phyloP scores from a whole-genome alignment of 2,797 vertebrate genomes.

The Gorsachius magnificus region DNA sequence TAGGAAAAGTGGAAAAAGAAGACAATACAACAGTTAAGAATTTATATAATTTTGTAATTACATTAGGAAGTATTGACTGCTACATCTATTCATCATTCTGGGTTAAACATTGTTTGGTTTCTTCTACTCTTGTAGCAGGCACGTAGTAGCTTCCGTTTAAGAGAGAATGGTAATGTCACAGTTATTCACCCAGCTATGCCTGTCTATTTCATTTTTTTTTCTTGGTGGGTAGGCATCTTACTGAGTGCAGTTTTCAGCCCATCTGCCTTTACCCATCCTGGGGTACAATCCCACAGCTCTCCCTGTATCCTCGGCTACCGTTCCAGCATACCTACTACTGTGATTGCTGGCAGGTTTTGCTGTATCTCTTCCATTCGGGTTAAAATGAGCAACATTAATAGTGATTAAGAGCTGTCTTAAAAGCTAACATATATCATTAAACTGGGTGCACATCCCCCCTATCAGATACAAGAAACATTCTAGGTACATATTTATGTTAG shows the following conservation, averaged over 20 bases:
- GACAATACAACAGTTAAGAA: neutral
- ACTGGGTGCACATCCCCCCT: neutral
- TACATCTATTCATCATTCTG: neutral
- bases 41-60: neutral
- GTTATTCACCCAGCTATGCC: neutral
- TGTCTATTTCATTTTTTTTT: neutral
- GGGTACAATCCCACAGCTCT: neutral
- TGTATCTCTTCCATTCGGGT: neutral
- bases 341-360: neutral
- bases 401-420: neutral
- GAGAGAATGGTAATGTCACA: neutral
- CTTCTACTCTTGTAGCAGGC: neutral
- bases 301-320: neutral
- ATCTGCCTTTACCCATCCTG: neutral
- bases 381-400: neutral
- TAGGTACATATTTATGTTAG: neutral
- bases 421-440: neutral
- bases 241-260: neutral
- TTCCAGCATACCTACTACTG: neutral
- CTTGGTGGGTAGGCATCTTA: neutral
- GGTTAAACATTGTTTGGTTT: neutral
- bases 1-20: neutral
- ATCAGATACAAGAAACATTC: neutral
- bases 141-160: neutral
- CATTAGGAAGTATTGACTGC: neutral